Evolutionary conservation across 2,888 invertebrate species (phyloP), one percentile per base, ranked within the genome.

Genomic region (Eucera pruinosa): DNA sequence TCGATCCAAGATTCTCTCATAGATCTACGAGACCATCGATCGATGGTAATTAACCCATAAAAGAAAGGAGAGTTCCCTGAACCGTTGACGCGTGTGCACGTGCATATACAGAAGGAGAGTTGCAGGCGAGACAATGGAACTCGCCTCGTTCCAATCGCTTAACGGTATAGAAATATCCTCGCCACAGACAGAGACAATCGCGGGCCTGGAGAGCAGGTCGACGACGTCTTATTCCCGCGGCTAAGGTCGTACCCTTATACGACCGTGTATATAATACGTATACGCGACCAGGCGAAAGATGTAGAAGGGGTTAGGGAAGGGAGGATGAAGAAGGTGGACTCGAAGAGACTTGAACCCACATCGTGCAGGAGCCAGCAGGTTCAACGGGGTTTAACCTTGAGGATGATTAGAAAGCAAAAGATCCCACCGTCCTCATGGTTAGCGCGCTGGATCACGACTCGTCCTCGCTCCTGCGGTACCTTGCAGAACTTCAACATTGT

Each of bases 341-440:
- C 20, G 67, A 52, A 52, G 66, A 78, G 76, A 74, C 71, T 81
- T 48, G 75, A 82, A 73, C 72, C 67, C 67, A 62, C 76, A 75
- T 83, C 80, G 83, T 73, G 85, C 83, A 54, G 83, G 65, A 85
- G 82, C 85, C 74, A 45, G 87, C 89, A 89, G 89, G 90, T 90
- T 90, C 90, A 89, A 74, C 85, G 79, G 87, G 87, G 84, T 86
- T 84, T 91, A 91, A 91, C 90, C 91, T 91, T 91, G 91, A 90
- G 86, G 86, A 90, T 90, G 89, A 91, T 91, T 91, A 91, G 90
- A 91, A 91, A 91, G 91, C 91, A 90, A 90, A 90, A 89, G 90
- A 90, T 90, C 88, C 78, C 84, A 84, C 73, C 81, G 81, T 80
- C 85, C 85, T 82, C 83, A 78, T 80, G 86, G 88, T 88, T 86